Evolutionary conservation across 2,888 invertebrate genomes (phyloP).

Genomic region (Artemia sinica): DNA sequence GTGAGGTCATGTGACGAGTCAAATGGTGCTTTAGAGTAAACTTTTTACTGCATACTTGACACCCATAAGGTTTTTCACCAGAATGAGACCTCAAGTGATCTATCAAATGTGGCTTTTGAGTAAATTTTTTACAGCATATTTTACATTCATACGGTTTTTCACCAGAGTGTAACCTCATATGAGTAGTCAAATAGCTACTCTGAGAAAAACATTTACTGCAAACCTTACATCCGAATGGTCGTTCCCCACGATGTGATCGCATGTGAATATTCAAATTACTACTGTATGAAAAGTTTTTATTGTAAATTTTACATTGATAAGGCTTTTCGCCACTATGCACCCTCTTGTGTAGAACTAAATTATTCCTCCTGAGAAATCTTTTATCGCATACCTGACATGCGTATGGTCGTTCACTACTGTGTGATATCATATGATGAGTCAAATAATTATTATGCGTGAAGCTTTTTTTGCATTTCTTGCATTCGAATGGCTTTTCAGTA

Average conservation of each 20-base stretch:
- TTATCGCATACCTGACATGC: slow-evolving; percentile 2
- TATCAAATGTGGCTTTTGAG: background rate
- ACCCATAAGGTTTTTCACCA: background rate
- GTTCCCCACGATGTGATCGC: background rate
- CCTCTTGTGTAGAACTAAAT: slow-evolving; percentile 8
- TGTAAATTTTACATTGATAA: background rate
- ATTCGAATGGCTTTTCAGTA: background rate
- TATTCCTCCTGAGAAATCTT: background rate
- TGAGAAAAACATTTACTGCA: background rate
- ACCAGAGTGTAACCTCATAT: background rate
- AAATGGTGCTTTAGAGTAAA: background rate
- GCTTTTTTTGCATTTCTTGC: background rate
- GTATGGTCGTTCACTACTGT: background rate
- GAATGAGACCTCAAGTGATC: slow-evolving; percentile 9
- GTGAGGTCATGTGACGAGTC: too few species aligned
- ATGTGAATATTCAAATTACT: background rate
- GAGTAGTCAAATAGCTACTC: background rate
- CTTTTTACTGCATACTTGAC: background rate
- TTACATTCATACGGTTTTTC: background rate
- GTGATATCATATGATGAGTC: background rate
- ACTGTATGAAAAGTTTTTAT: background rate
- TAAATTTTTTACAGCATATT: background rate
- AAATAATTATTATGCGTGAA: background rate
- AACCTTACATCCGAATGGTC: background rate
- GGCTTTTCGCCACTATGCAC: background rate